Conservation (phyloP, 2,113 vertebrate genomes). For the Peromyscus californicus region DNA sequence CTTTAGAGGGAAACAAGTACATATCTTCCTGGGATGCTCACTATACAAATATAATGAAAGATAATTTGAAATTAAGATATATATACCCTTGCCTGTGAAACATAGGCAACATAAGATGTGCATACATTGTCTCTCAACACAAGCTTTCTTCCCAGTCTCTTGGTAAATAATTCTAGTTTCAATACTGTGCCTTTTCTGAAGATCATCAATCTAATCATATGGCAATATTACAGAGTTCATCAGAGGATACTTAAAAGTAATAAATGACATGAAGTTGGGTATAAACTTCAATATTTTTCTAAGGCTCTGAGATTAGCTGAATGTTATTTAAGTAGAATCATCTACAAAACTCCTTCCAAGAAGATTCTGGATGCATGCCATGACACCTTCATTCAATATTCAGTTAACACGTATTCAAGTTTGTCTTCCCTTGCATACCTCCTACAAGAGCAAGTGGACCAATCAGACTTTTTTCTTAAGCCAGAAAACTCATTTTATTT, state of each 20-base stretch:
- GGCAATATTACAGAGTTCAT: neutral
- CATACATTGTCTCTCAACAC: neutral
- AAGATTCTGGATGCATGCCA: neutral
- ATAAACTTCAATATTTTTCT: constrained; percentile 2
- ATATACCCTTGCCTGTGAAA: neutral
- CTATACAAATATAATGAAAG: neutral
- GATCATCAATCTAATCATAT: neutral
- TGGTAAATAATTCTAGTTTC: neutral
- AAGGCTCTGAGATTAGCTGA: neutral
- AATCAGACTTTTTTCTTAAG: neutral
- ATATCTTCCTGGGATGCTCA: neutral
- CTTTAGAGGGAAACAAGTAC: neutral
- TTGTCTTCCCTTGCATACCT: neutral
- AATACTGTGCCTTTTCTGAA: constrained; percentile 8
- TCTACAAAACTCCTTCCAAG: neutral
- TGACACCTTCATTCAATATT: neutral
- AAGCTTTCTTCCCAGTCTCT: neutral
- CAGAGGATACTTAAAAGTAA: neutral
- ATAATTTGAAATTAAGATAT: constrained; percentile 23
- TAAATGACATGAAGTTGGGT: constrained; percentile 1
- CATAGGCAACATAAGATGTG: neutral
- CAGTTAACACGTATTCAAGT: neutral
- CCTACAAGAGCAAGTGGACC: neutral
- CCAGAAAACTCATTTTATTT: neutral
- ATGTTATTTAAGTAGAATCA: constrained; percentile 17